Conservation (phyloP, 1,140 invertebrate species). For the Danaus plexippus region DNA sequence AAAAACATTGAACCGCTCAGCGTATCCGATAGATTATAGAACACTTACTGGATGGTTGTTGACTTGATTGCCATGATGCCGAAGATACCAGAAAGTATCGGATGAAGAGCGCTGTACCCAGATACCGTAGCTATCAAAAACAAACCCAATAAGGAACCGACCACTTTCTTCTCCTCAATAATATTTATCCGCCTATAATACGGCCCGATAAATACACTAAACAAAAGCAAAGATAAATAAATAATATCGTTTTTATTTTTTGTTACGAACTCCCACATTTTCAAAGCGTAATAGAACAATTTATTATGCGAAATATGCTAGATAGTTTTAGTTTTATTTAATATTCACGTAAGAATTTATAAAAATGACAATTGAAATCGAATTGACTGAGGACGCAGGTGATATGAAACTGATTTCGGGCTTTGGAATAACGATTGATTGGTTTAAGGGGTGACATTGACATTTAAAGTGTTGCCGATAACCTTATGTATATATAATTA, state of each 20-base stretch:
- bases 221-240: slow-evolving; percentile 52
- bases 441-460: too few species aligned
- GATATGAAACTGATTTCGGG: too few species aligned
- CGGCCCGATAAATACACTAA: slow-evolving; percentile 52
- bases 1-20: too few species aligned
- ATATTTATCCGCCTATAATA: slow-evolving; percentile 44
- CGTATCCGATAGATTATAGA: not conserved
- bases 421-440: too few species aligned
- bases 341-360: not conserved
- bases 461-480: too few species aligned
- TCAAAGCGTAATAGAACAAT: slow-evolving; percentile 1
- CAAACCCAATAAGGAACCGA: slow-evolving; percentile 46
- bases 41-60: slow-evolving; percentile 40
- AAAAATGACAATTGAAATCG: too few species aligned
- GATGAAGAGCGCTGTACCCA: slow-evolving; percentile 50
- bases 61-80: slow-evolving; percentile 51
- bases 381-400: too few species aligned
- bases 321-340: not conserved
- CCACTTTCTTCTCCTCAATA: slow-evolving; percentile 50
- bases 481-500: too few species aligned
- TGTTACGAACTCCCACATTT: slow-evolving; percentile 48
- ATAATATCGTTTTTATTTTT: slow-evolving; percentile 62
- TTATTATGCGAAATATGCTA: too few species aligned
- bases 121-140: slow-evolving; percentile 51
- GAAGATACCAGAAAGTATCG: slow-evolving; percentile 43